Conservation (phyloP, 2,113 vertebrate species). For the Mellivora capensis region DNA sequence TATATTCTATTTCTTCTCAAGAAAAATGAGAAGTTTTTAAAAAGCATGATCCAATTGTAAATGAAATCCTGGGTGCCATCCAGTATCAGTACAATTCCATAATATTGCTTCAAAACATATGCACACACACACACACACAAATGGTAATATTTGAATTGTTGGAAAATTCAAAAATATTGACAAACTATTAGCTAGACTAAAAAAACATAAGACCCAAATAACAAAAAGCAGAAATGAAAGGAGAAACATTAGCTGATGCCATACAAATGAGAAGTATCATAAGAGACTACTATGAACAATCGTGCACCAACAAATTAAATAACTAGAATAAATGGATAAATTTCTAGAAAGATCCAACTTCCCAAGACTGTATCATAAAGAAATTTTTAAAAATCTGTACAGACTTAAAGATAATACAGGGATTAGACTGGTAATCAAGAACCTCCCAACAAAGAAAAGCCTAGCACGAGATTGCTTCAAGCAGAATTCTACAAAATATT, state of each 20-base stretch:
- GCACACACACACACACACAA: not conserved
- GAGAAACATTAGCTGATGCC: not conserved
- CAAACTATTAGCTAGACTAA: not conserved
- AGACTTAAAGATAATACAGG: not conserved
- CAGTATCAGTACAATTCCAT: not conserved
- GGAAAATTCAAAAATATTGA: not conserved
- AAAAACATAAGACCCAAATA: not conserved
- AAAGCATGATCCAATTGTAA: not conserved
- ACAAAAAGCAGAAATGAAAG: not conserved
- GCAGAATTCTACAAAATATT: not conserved
- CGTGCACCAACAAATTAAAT: not conserved
- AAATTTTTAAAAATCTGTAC: not conserved
- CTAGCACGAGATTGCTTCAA: not conserved
- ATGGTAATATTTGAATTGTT: not conserved
- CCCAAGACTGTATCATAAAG: not conserved
- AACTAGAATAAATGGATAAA: not conserved
- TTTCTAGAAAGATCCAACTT: not conserved
- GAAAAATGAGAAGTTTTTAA: not conserved
- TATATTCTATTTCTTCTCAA: not conserved
- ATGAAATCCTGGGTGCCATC: not conserved
- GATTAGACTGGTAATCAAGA: not conserved
- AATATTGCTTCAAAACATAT: not conserved
- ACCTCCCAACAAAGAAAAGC: not conserved
- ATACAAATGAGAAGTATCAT: not conserved
- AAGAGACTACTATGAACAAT: not conserved